These are phyloP conservation scores for Nothoprocta pentlandii DNA, from an alignment of 2,113 vertebrate species.

Conservation along the genomic window DNA sequence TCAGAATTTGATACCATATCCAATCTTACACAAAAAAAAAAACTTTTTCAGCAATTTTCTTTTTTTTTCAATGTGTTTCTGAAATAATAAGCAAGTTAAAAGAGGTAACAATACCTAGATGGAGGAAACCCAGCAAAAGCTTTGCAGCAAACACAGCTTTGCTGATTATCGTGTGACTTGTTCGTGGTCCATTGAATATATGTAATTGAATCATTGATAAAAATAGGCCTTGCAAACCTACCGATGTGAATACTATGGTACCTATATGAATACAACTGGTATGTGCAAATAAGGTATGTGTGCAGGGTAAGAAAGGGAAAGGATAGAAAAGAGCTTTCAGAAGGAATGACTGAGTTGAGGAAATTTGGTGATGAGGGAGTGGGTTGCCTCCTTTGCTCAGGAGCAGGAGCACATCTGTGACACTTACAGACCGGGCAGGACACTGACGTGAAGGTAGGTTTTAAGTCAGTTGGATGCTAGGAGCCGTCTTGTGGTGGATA, in stretches of 20 bases:
- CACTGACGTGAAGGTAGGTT: not conserved
- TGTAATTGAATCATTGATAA: not conserved
- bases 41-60: not conserved
- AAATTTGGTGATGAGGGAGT: not conserved
- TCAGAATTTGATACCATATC: not conserved
- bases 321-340: not conserved
- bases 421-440: not conserved
- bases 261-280: not conserved
- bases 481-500: not conserved
- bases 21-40: not conserved
- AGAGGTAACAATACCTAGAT: not conserved
- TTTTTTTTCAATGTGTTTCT: not conserved
- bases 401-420: not conserved
- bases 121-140: not conserved
- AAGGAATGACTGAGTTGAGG: not conserved
- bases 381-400: not conserved
- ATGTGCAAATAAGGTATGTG: not conserved
- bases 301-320: not conserved
- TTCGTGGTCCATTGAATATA: not conserved
- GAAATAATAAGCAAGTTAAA: not conserved
- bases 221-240: slow-evolving; percentile 9
- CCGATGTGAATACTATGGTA: not conserved
- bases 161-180: not conserved
- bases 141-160: not conserved
- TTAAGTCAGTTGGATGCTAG: not conserved